A percentile compares a stretch with the other conserved stretches of the same genome.
These are phyloP conservation scores for Trichonephila clavipes DNA, from an alignment of 1,140 invertebrate genomes.

Conservation along the genomic window DNA sequence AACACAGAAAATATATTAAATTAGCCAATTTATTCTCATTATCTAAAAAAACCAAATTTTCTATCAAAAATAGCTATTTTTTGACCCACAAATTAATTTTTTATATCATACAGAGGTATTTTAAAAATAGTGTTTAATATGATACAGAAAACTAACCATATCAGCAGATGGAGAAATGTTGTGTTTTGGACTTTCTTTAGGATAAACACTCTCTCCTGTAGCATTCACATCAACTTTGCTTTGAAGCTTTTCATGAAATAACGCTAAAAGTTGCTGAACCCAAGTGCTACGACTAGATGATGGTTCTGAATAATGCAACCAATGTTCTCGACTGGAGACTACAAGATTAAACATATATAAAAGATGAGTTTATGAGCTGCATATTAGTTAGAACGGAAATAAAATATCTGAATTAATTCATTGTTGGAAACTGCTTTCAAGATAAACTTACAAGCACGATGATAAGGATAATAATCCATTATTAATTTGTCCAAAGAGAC, in stretches of 20 bases:
- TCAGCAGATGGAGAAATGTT: constrained; percentile 48
- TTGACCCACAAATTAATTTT: no score
- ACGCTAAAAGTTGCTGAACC: constrained; percentile 81
- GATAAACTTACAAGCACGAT: constrained; percentile 86
- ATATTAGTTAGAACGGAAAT: not conserved
- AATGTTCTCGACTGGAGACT: constrained; percentile 90
- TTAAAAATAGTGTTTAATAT: no score
- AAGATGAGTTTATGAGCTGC: not conserved
- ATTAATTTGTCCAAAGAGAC: constrained; percentile 91
- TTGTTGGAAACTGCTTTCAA: not conserved
- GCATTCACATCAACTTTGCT: constrained; percentile 53
- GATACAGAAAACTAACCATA: constrained; percentile 11
- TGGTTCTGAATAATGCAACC: constrained; percentile 85
- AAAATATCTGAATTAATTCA: constrained; percentile 66
- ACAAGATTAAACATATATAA: constrained; percentile 73
- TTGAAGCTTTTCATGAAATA: constrained; percentile 79
- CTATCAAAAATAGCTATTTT: no score
- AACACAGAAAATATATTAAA: no score
- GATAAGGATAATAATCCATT: constrained; percentile 98
- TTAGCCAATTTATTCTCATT: no score
- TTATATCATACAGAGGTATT: no score
- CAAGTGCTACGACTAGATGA: constrained; percentile 80
- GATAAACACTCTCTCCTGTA: not conserved
- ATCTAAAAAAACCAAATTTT: no score
- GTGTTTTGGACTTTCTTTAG: constrained; percentile 64